Evolutionary conservation across 2,797 vertebrate species (phyloP), one percentile per base, ranked within the genome.

Genomic region (Otolemur crassicaudatus): DNA sequence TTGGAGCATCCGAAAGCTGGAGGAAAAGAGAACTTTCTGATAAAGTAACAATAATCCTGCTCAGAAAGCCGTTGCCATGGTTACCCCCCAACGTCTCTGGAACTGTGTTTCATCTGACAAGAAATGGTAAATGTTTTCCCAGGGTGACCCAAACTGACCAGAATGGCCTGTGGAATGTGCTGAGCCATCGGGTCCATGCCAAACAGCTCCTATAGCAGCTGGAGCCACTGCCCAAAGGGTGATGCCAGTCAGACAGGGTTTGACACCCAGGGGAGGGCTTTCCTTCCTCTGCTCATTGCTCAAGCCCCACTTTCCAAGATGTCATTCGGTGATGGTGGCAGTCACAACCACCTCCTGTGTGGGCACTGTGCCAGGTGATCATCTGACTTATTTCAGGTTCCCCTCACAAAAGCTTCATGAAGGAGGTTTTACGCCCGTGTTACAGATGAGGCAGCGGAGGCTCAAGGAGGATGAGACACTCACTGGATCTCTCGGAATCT

Each of bases 1-100:
- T 87, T 17, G 1, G 83, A 94, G 83, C 77, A 67, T 80, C 46
- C 0, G 3, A 81, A 95, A 93, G 76, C 76, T 61, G 31, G 81
- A 85, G 80, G 88, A 81, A 96, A 92, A 83, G 86, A 90, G 93
- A 97, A 96, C 89, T 97, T 96, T 95, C 87, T 60, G 96, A 95
- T 94, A 90, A 94, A 97, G 73, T 92, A 22, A 40, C 93, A 95
- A 46, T 93, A 91, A 96, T 93, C 93, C 81, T 60, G 60, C 60
- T 90, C 79, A 8, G 65, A 92, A 95, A 69, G 70, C 84, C 67
- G 94, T 97, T 97, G 81, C 89, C 93, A 92, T 96, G 97, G 96
- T 97, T 94, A 97, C 91, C 34, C 34, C 43, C 40, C 34, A 40
- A 77, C 75, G 67, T 97, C 95, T 91, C 46, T 2, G 5, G 86